Base-by-base conservation (phyloP, 1,140 invertebrate species). In the Coboldia fuscipes region DNA sequence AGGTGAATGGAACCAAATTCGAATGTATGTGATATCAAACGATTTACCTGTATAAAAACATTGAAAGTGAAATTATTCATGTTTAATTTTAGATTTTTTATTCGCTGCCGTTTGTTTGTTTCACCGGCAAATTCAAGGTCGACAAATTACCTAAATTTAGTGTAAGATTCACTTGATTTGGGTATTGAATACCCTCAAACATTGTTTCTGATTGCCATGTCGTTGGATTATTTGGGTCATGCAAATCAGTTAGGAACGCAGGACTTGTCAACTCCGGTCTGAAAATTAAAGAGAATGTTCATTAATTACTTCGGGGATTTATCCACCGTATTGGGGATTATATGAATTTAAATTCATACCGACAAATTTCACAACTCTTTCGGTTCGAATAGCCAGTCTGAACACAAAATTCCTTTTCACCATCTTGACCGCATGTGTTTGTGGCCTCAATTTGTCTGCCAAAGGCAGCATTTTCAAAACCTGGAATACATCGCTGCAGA, bases 151-250 rank as follows among this genome's bases (percentile, higher is more conserved):
- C 70, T 35, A 98, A 66, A 49, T 77, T 65, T 8, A 97, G 58
- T 0, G 89, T 97, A 14, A 98, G 60, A 56, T 96, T 94, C 22
- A 97, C 88, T 57, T 75, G 72, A 45, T 76, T 79, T 0, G 88
- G 83, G 51, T 76, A 81, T 50, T 93, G 81, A 13, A 94, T 77
- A 12, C 72, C 77, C 44, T 97, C 85, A 40, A 70, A 70, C 85
- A 98, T 94, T 0, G 94, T 97, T 46, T 94, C 84, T 3, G 88
- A 94, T 50, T 97, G 92, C 93, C 94, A 98, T 88, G 89, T 97
- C 0, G 94, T 96, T 39, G 75, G 73, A 48, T 89, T 83, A 39
- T 79, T 72, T 38, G 77, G 77, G 44, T 75, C 71, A 42, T 92
- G 83, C 45, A 84, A 68, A 56, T 98, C 94, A 0, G 89, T 96